A percentile compares a stretch with the other conserved stretches of the same genome.
Evolutionary conservation across 1,140 invertebrate species (phyloP).

Genomic region (Aphelenchoides besseyi): DNA sequence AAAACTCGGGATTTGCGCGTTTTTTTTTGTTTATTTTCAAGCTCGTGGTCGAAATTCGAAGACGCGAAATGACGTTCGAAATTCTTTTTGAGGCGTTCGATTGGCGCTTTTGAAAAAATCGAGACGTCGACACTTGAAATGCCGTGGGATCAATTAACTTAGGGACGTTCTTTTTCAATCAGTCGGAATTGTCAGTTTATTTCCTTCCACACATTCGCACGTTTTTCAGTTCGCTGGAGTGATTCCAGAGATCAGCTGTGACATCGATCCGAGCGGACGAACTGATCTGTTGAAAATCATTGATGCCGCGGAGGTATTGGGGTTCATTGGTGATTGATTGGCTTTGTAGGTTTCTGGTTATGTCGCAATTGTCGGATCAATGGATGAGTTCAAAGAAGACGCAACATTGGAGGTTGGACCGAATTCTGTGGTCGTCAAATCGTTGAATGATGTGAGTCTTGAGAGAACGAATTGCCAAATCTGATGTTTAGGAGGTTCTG

Average conservation of each 20-base stretch:
- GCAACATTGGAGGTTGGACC: constrained; percentile 26
- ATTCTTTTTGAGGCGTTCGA: too few relatives aligned
- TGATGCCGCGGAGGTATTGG: constrained; percentile 32
- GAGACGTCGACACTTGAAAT: too few relatives aligned
- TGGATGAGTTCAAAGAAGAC: constrained; percentile 23
- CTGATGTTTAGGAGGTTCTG: constrained; percentile 24
- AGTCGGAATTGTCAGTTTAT: too few relatives aligned
- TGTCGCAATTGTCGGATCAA: constrained; percentile 7
- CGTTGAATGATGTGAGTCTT: constrained; percentile 16
- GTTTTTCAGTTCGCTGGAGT: constrained; percentile 42
- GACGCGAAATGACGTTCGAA: too few relatives aligned
- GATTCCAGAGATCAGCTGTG: constrained; percentile 40
- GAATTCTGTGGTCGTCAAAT: constrained; percentile 23
- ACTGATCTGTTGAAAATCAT: constrained; percentile 46
- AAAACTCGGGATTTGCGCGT: too few relatives aligned
- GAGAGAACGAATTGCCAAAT: neutral
- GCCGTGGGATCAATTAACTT: too few relatives aligned
- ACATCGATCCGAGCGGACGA: constrained; percentile 51
- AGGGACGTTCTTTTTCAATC: too few relatives aligned
- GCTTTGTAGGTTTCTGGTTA: constrained; percentile 16
- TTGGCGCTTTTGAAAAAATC: too few relatives aligned
- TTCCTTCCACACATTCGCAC: neutral
- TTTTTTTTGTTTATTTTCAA: too few relatives aligned
- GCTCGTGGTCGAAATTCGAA: too few relatives aligned
- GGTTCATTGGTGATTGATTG: neutral